These are phyloP conservation scores for Trypoxylus dichotomus DNA, from an alignment of 1,140 invertebrate species.

Conservation along the genomic window DNA sequence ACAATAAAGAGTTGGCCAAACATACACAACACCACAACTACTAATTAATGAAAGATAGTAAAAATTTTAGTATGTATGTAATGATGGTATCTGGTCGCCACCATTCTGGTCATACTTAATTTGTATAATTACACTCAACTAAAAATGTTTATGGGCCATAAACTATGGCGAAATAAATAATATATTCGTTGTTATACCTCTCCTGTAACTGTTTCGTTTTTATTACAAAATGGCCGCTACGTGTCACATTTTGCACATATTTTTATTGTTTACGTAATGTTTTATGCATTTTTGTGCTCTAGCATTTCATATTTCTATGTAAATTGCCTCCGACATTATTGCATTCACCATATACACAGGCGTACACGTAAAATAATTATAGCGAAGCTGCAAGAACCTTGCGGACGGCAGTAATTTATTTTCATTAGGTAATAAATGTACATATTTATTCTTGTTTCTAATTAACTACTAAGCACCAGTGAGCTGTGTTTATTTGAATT, in stretches of 20 bases:
- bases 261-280: constrained; percentile 15
- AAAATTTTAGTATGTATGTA: constrained; percentile 21
- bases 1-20: background rate
- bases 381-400: background rate
- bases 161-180: constrained; percentile 27
- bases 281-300: constrained; percentile 1
- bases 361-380: background rate
- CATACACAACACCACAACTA: background rate
- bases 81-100: constrained; percentile 8
- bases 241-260: constrained; percentile 22
- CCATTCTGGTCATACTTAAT: constrained; percentile 26
- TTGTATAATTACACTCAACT: constrained; percentile 28
- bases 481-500: background rate
- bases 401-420: background rate
- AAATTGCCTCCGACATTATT: background rate
- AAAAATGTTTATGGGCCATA: constrained; percentile 27
- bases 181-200: constrained; percentile 6
- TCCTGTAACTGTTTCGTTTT: constrained; percentile 14
- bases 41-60: constrained; percentile 27
- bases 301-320: constrained; percentile 13
- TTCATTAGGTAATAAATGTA: background rate
- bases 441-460: background rate
- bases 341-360: background rate
- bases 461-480: background rate
- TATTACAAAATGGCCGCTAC: constrained; percentile 21